Conservation (phyloP, 2,888 invertebrate genomes). For the Campopleginae sp. region DNA sequence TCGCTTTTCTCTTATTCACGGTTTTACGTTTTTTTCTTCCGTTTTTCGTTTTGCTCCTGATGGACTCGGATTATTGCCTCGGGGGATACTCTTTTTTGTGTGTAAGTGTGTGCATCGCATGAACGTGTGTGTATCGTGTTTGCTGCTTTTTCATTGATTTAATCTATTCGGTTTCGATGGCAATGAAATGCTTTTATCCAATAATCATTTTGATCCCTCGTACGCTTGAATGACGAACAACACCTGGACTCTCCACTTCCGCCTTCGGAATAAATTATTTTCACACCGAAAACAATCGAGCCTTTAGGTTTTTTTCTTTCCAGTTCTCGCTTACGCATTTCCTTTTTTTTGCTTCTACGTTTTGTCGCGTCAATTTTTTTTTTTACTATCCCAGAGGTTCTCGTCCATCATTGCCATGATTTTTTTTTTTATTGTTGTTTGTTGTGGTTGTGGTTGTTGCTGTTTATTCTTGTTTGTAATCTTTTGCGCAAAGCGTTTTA, state of each 20-base stretch:
- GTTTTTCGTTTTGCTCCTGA: slow-evolving; percentile 36
- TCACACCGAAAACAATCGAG: slow-evolving; percentile 68
- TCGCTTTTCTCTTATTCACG: slow-evolving; percentile 10
- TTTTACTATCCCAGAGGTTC: slow-evolving; percentile 50
- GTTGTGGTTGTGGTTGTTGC: background rate
- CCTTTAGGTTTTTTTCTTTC: background rate
- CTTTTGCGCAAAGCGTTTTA: slow-evolving; percentile 73
- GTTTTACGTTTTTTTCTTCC: slow-evolving; percentile 45
- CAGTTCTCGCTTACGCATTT: background rate
- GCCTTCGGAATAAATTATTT: slow-evolving; percentile 59
- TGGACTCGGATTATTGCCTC: slow-evolving; percentile 57
- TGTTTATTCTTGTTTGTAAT: slow-evolving; percentile 10
- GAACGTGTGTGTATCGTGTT: background rate
- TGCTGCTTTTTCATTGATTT: background rate
- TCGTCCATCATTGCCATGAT: slow-evolving; percentile 71
- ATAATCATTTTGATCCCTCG: slow-evolving; percentile 47
- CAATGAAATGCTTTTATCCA: slow-evolving; percentile 45
- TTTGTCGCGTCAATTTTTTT: slow-evolving; percentile 50
- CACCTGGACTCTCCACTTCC: slow-evolving; percentile 66
- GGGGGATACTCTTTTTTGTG: background rate
- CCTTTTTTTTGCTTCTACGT: slow-evolving; percentile 61
- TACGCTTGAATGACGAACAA: slow-evolving; percentile 63
- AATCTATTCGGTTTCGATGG: slow-evolving; percentile 22
- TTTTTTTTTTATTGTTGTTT: background rate
- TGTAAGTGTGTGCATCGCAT: background rate